Evolutionary conservation across 92 coral and sea anemone genomes (phyloP), one percentile per base, ranked within the genome.

Genomic region (Palythoa grandiflora): DNA sequence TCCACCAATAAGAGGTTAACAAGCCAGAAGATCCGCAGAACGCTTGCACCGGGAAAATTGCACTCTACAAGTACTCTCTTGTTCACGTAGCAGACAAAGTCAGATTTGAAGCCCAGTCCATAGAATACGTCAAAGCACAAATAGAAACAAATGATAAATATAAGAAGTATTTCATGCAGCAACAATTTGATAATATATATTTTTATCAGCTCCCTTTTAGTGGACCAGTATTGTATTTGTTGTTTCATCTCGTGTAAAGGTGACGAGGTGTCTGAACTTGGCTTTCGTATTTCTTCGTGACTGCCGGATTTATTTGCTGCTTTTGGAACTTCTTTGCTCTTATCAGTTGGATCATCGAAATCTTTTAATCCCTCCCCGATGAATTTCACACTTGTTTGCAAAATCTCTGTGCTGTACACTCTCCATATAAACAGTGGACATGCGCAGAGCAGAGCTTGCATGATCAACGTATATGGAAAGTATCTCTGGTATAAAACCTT

Each of bases 1-100:
- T 95, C 98, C 20, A 95, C 70, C 9, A 91, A 48, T 5, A 87
- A 55, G 21, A 95, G 80, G 57, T 93, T 95, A 2, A 71, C 80
- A 55, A 91, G 78, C 98, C 98, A 95, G 12, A 87, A 85, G 12
- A 91, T 61, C 36, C 83, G 89, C 65, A 93, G 80, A 20, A 95
- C 50, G 59, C 89, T 87, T 2, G 92, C 91, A 6, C 87, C 90
- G 9, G 96, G 94, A 20, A 93, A 77, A 4, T 88, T 66, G 63
- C 98, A 95, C 9, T 89, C 73, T 20, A 95, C 94, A 4, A 95
- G 73, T 6, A 86, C 77, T 63, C 88, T 90, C 61, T 83, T 87
- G 79, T 95, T 91, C 50, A 95, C 98, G 70, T 94, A 95, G 70
- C 98, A 95, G 12, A 91, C 83, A 35, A 95, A 93, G 54, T 86